phyloP scores from a whole-genome alignment of 2,888 invertebrate genomes.

The Ypsolopha scabrella region DNA sequence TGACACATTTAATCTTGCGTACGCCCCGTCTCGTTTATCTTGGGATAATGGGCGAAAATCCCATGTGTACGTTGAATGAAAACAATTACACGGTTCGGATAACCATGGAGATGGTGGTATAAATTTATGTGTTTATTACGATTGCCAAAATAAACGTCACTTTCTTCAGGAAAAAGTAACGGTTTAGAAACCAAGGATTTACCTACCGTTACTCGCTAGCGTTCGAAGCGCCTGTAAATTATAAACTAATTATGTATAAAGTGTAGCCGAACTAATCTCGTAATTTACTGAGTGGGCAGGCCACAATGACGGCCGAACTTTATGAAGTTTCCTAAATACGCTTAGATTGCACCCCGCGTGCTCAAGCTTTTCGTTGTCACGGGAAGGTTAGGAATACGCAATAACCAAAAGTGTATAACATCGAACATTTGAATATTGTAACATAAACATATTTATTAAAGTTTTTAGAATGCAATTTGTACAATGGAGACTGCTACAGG shows the following conservation, averaged over 20 bases:
- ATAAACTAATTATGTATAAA: constrained; percentile 31
- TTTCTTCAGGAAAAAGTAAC: background rate
- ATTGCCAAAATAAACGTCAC: constrained; percentile 1
- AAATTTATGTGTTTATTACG: constrained; percentile 11
- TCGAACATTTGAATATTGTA: no score
- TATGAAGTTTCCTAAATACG: constrained; percentile 20
- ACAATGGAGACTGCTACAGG: no score
- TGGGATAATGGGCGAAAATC: constrained; percentile 41
- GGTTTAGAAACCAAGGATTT: background rate
- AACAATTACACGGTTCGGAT: constrained; percentile 25
- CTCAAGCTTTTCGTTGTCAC: no score
- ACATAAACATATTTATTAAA: no score
- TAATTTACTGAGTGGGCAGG: constrained; percentile 44
- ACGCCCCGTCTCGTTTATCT: constrained; percentile 42
- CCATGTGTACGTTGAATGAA: constrained; percentile 17
- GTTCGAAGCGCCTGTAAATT: constrained; percentile 18
- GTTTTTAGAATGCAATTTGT: no score
- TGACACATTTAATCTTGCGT: constrained; percentile 55
- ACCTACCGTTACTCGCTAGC: background rate
- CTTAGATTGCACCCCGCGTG: constrained; percentile 1
- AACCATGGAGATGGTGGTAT: constrained; percentile 16
- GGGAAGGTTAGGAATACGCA: no score
- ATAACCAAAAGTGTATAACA: no score
- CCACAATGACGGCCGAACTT: constrained; percentile 24
- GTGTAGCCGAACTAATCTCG: constrained; percentile 27